These are phyloP conservation scores for Neotoma lepida DNA, from an alignment of 2,113 vertebrate genomes.

Conservation along the genomic window DNA sequence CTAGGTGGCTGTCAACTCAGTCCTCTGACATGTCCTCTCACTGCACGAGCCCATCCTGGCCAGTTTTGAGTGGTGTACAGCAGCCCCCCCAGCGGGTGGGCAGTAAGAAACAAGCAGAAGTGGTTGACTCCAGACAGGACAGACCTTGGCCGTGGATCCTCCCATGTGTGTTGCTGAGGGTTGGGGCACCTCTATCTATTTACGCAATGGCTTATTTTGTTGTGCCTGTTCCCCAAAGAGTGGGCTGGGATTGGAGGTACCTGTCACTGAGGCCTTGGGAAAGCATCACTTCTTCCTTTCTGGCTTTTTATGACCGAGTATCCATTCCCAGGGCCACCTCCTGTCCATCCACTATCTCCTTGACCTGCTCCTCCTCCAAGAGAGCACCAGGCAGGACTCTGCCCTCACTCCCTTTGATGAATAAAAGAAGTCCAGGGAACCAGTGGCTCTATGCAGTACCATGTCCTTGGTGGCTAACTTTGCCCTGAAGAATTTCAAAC, in stretches of 20 bases:
- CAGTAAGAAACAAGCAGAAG: neutral
- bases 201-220: neutral
- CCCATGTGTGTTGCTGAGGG: neutral
- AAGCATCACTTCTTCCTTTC: neutral
- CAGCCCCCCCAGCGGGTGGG: no score
- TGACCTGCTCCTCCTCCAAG: neutral
- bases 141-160: neutral
- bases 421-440: neutral
- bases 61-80: no score
- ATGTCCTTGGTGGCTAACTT: neutral
- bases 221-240: neutral
- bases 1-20: neutral
- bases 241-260: neutral
- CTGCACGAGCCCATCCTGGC: neutral
- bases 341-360: neutral
- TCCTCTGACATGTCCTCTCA: neutral
- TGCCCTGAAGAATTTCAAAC: neutral
- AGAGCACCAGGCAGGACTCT: neutral
- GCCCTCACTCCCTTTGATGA: neutral
- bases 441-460: accelerated
- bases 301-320: neutral
- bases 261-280: no score
- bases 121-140: neutral
- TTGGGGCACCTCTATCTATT: neutral
- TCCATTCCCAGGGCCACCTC: neutral